Evolutionary conservation across 2,113 vertebrate genomes (phyloP), one percentile per base, ranked within the genome.

Genomic region (Osmerus eperlanus): DNA sequence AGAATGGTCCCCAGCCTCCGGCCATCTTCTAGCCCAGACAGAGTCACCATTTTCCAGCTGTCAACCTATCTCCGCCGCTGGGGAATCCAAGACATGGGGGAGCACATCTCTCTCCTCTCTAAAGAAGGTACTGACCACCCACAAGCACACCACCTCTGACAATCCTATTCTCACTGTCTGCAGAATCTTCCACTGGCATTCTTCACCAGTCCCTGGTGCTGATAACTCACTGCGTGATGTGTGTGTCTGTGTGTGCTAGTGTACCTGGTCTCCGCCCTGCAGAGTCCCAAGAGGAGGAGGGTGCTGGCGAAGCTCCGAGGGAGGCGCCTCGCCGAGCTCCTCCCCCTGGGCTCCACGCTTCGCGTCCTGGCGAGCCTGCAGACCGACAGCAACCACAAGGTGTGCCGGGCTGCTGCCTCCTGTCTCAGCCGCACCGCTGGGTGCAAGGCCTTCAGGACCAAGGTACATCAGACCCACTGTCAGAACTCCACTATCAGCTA

Each of bases 21-120:
- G 0, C 23, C 65, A 0, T 5, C 18, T 32, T 82, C 82, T 82
- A 78, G 77, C 77, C 69, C 82, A 0, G 84, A 89, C 3, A 78
- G 84, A 19, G 85, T 99, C 21, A 94, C 95, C n/a, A 41, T 96
- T 73, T 98, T 98, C 92, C 95, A 98, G 86, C 92, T 98, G 14
- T 94, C 87, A 0, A 76, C 90, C 16, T 96, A 97, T 82, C 89
- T 99, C 87, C 93, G 88, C 68, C 91, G 89, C 47, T 93, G 93
- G 78, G 81, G 59, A 2, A 55, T 97, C 25, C 76, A 80, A 0
- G 93, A 95, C 83, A 89, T 97, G 78, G 96, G 96, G 68, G 95
- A 92, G 21, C 95, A 98, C 75, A 81, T 98, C 19, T 88, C 88
- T 0, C 91, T 82, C 15, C 95, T 98, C 1, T 92, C 94, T 28